These are phyloP conservation scores for Mormyrus iriodes DNA, from an alignment of 2,113 vertebrate genomes.

Conservation along the genomic window DNA sequence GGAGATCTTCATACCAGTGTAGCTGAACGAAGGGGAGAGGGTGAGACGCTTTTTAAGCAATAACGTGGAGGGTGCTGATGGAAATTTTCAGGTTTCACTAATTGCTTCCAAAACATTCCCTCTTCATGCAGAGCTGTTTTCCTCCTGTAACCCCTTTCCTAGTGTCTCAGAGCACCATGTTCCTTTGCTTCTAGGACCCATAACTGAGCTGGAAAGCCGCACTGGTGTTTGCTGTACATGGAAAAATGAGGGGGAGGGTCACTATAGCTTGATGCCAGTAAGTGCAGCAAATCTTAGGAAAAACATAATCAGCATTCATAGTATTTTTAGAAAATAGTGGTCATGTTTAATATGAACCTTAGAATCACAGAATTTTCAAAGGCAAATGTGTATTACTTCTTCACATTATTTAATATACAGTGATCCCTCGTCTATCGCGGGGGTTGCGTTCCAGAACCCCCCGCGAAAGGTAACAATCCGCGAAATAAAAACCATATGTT, in stretches of 20 bases:
- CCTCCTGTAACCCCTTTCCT: not conserved
- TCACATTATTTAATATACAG: not conserved
- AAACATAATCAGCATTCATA: not conserved
- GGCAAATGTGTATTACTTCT: not conserved
- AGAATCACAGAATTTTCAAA: not conserved
- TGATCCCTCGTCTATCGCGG: no score
- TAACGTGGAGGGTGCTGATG: not conserved
- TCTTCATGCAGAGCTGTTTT: constrained; percentile 12
- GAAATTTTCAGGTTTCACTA: constrained; percentile 7
- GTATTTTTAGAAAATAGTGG: not conserved
- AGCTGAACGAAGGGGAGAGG: constrained; percentile 2
- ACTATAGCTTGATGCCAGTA: constrained; percentile 38
- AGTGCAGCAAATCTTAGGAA: constrained; percentile 16
- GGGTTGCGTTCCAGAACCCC: no score
- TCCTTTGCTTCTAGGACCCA: constrained; percentile 22
- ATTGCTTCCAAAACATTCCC: constrained; percentile 10
- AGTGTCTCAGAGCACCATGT: constrained; percentile 13
- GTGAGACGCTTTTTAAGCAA: not conserved
- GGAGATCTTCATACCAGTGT: not conserved
- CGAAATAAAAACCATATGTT: no score
- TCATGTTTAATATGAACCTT: not conserved
- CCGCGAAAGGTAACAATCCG: no score
- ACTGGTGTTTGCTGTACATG: constrained; percentile 15
- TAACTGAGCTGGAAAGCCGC: constrained; percentile 13
- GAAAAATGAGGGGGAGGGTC: constrained; percentile 28